Evolutionary conservation across 2,888 invertebrate species (phyloP), one percentile per base, ranked within the genome.

Genomic region (Trachelus iudaicus): DNA sequence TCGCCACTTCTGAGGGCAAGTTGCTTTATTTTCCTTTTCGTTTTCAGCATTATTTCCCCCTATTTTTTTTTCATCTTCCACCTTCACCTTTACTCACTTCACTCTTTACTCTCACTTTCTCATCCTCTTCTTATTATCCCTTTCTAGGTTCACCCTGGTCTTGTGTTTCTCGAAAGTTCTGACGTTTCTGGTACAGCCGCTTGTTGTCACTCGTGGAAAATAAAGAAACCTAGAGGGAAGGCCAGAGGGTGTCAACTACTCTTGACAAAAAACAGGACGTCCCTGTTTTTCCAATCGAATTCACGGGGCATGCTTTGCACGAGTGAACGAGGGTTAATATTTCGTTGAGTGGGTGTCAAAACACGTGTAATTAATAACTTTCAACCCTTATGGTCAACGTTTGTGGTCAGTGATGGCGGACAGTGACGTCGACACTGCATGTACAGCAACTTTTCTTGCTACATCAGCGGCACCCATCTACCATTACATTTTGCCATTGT

Each of bases 401-500:
- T 40, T 33, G 69, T 13, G 15, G 30, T 11, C 73, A 77, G 73
- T 68, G 23, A 56, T 23, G 56, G 15, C 2, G 56, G 23, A 68
- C 68, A 30, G 56, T 13, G 68, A 11, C 73, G 71, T 69, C n/a
- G 34, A 33, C 37, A 34, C 40, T 56, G 9, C 23, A 23, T 23
- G 23, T 56, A 56, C 56, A 40, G 15, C n/a, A 34, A 31, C 34
- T 35, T 75, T 77, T 77, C 56, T 77, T 77, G 75, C 77, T 69
- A 34, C 40, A 34, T 3, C 34, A 75, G 74, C 4, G 40, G 4
- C 40, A 71, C 71, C 71, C 23, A 13, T 11, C 13, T 31, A 1
- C 31, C 33, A 9, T 71, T 71, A 71, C 23, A 23, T 56, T 77
- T 77, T 69, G 37, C 35, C 69, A 68, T 73, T 34, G 35, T 76